Base-by-base conservation (phyloP, 2,888 invertebrate genomes). In the Eupeodes latifasciatus region DNA sequence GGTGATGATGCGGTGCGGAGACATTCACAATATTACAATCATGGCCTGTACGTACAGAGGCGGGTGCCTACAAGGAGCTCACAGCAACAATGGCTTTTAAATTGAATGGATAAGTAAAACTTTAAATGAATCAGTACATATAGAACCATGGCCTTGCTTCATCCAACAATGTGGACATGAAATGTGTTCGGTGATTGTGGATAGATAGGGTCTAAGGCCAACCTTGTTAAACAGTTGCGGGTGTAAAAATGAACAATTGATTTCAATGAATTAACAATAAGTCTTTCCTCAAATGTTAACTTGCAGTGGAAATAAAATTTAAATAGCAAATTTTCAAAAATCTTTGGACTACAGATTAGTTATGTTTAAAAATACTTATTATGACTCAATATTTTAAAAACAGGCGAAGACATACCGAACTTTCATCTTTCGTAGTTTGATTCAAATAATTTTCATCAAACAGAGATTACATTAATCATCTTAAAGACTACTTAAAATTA, bases 51-150 rank as follows among this genome's bases (percentile, higher is more conserved):
- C 27, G 27, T 27, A 34, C 59, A 19, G 14, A 67, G 71, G 55
- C 36, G 78, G 81, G 47, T 62, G 76, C 72, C 72, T 87, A 76
- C 76, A 87, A 80, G 80, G 67, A 74, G 55, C 72, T 72, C 57
- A 27, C 49, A 62, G 49, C 67, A 84, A 87, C 80, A 87, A 87
- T 87, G 84, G 79, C 67, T 79, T 71, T 79, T 86, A 82, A 75
- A 80, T 80, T 76, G 80, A 83, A 76, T 83, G 80, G 86, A 69
- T 82, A 82, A 82, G 83, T 80, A 66, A 67, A 87, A 86, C 82
- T 83, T 81, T 81, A 76, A 87, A 83, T 87, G 83, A 80, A 80
- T 87, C 83, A 87, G 82, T 86, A 75, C 64, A 49, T 55, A 67
- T 55, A 67, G 66, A 74, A 74, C 51, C 79, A 47, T 82, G 82